Base-by-base conservation (phyloP, 2,888 invertebrate genomes). In the Lycocerus yunnanus region DNA sequence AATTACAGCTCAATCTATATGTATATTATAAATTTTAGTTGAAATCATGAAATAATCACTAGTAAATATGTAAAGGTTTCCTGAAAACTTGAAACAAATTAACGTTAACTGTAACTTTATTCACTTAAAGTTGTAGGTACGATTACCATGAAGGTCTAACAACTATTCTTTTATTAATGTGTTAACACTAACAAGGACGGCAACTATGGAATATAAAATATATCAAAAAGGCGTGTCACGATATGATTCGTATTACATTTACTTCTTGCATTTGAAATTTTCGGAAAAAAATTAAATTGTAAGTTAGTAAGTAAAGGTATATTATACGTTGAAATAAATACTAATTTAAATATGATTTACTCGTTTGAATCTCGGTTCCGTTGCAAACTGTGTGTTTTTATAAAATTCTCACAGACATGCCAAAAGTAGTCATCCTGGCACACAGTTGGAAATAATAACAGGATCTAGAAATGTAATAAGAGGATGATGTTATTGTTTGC, bases 91-190 rank as follows among this genome's bases (percentile, higher is more conserved):
- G 13, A 15, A 6, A 16, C 14, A 60, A 18, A 15, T 9, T 27
- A 15, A 43, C 15, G 43, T 20, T 69, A 69, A 61, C 69, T 69
- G 69, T 69, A 61, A 69, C 61, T 65, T 65, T 15, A 20, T 16
- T 60, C 27, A 27, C 21, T 67, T 27, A 14, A 58, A 58, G 58
- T 66, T 68, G 68, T 74, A 61, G 70, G 70, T 74, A 74, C 61
- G 71, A 71, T 68, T 66, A 68, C 15, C 59, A 65, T 68, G 75
- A 75, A 75, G 75, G 75, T 75, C 75, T 72, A 21, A 69, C 69
- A 72, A 71, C 72, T 69, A 75, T 75, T 75, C 68, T 74, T 72
- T 68, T 61, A 61, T 69, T 75, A 70, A 58, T 69, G 18, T 69
- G 21, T 72, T 66, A 66, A 69, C 18, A 15, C 60, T 20, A 60